Base-by-base conservation (phyloP, 2,797 vertebrate species). In the Rhynchotus rufescens region DNA sequence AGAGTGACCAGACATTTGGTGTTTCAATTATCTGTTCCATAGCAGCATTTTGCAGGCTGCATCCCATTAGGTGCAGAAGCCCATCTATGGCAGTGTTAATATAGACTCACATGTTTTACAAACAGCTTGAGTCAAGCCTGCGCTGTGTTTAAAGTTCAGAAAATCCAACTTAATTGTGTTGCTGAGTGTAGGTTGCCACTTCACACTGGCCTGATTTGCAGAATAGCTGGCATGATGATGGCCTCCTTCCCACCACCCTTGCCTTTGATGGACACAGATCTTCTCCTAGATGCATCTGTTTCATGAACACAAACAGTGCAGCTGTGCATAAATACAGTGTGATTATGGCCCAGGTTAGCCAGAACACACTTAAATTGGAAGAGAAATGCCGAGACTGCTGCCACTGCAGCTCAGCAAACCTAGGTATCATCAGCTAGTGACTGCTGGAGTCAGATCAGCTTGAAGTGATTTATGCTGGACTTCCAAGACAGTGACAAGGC, bases 261-360 rank as follows among this genome's bases (percentile, higher is more conserved):
- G 26, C 26, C 51, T 19, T 77, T 84, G 28, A 9, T 2, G 2
- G 23, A 26, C 30, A 14, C 14, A 32, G 10, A 10, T n/a, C 30
- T 57, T 80, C 66, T 61, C 21, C 21, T 4, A 0, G 1, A 6
- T 9, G n/a, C 12, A 3, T 6, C 2, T 21, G 25, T 2, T 78
- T 32, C 11, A 28, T 84, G 56, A 59, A 2, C 42, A 14, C 12
- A 65, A 20, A 21, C 20, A 4, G 6, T 44, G 20, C 4, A 32
- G 17, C 23, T 15, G n/a, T 26, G 9, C 0, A 0, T 14, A 5
- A 3, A 4, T 13, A 6, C 16, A 26, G 3, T 4, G 0, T 0
- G 15, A 66, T 23, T 19, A 44, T 60, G 52, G 28, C 7, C 21
- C 3, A 38, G 49, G 4, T 72, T 47, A 6, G 6, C 2, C 6